Evolutionary conservation across 2,113 vertebrate genomes (phyloP).

Genomic region (Pelecanoides urinatrix): DNA sequence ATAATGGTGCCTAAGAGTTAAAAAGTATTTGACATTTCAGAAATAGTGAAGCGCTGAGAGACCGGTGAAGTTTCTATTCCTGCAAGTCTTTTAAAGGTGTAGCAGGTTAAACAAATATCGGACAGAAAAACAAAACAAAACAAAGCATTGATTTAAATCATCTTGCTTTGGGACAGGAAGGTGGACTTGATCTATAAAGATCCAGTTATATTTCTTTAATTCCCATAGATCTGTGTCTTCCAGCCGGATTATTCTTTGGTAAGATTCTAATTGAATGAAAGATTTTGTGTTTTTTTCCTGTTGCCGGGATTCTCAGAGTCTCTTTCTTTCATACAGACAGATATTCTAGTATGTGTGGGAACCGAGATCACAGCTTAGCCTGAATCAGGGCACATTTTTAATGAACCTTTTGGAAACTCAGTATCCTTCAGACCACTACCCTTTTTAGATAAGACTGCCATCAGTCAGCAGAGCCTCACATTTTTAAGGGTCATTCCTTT

Average conservation of each 20-base stretch:
- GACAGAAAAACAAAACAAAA: fast-evolving
- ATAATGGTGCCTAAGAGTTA: background rate
- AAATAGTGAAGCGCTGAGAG: background rate
- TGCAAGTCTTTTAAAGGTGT: background rate
- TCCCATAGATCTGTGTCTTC: background rate
- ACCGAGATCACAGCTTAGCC: background rate
- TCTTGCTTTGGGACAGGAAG: background rate
- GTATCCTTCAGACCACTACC: background rate
- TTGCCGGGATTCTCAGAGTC: background rate
- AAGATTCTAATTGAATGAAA: background rate
- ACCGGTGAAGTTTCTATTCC: background rate
- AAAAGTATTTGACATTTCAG: background rate
- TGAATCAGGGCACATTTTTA: background rate
- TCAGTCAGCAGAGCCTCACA: background rate
- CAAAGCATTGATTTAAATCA: background rate
- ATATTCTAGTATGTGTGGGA: background rate
- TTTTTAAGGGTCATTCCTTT: background rate
- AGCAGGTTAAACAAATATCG: background rate
- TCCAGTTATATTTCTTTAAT: background rate
- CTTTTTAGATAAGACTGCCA: background rate
- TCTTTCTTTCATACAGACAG: background rate
- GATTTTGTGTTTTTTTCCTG: fast-evolving
- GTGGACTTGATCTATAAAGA: background rate
- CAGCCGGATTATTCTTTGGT: background rate
- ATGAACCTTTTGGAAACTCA: background rate